Evolutionary conservation across 2,113 vertebrate genomes (phyloP).

Genomic region (Corythornis cristatus): DNA sequence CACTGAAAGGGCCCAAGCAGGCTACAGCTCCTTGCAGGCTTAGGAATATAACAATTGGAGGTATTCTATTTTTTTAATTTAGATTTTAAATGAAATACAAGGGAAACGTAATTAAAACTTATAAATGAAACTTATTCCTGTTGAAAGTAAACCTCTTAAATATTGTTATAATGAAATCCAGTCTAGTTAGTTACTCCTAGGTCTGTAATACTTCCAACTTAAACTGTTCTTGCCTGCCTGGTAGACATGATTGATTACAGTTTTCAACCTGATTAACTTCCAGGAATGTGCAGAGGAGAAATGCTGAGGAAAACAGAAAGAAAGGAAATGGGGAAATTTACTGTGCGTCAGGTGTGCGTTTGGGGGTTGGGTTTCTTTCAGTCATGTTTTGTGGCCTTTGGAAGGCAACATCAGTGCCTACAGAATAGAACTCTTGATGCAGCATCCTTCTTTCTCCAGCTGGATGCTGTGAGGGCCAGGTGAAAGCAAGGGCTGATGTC

Average conservation of each 20-base stretch:
- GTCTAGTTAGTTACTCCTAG: neutral
- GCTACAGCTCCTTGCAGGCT: neutral
- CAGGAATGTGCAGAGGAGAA: conserved; percentile 46
- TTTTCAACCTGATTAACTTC: conserved; percentile 61
- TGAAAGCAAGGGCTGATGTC: neutral
- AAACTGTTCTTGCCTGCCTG: conserved; percentile 21
- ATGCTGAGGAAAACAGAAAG: conserved; percentile 7
- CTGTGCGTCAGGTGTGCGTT: neutral
- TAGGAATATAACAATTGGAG: neutral
- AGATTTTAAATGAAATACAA: neutral
- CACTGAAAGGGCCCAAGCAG: neutral
- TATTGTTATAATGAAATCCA: conserved; percentile 33
- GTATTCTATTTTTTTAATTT: neutral
- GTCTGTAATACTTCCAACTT: conserved; percentile 10
- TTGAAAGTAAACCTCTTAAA: neutral
- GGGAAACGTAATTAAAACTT: neutral
- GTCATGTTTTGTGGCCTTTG: neutral
- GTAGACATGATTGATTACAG: conserved; percentile 44
- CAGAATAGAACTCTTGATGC: neutral
- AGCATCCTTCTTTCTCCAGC: neutral
- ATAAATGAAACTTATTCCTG: neutral
- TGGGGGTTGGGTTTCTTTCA: neutral
- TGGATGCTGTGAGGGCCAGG: neutral
- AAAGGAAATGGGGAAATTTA: conserved; percentile 14
- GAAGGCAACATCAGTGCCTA: neutral